Base-by-base conservation (phyloP, 2,113 vertebrate genomes). In the Plectropomus leopardus region DNA sequence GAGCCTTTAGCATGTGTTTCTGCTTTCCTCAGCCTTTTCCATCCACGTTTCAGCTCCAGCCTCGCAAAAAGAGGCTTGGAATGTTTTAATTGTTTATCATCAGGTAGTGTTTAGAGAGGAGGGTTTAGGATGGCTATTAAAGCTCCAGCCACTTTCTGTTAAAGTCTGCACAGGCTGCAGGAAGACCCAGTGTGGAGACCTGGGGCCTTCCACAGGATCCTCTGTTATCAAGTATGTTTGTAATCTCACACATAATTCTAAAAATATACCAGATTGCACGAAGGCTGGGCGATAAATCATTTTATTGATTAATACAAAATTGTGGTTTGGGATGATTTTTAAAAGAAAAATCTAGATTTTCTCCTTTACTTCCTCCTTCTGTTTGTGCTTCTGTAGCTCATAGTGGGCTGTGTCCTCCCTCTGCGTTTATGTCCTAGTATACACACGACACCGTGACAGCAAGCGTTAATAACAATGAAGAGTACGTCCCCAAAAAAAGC, bases 1-100 rank as follows among this genome's bases (percentile, higher is more conserved):
- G 6, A 61, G 26, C 48, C 19, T 24, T 57, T 6, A 65, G 36
- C 78, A 80, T 78, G 86, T 86, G 76, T 74, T 90, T 86, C 59
- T 83, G 81, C 76, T 86, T 82, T 76, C 30, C 66, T 70, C 60
- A 24, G 45, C 19, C 21, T 54, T 83, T 81, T 76, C 70, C 9
- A 0, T 73, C 74, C 45, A 59, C 17, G 5, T 75, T 68, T 60
- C 50, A 75, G 58, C 30, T 14, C 7, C 26, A 21, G 84, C 55
- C 63, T 61, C 67, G 47, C 76, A 71, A 63, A 80, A 55, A 4
- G 36, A 68, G 30, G 48, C 10, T 10, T 64, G 86, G 78, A 82
- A 83, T 83, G 89, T 80, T 80, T 76, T 69, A 84, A 80, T 86
- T 80, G 82, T 86, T 90, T 69, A 75, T 81, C 51, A 72, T 70